Conservation (phyloP, 2,888 invertebrate species). For the Hypomecis atomaria region DNA sequence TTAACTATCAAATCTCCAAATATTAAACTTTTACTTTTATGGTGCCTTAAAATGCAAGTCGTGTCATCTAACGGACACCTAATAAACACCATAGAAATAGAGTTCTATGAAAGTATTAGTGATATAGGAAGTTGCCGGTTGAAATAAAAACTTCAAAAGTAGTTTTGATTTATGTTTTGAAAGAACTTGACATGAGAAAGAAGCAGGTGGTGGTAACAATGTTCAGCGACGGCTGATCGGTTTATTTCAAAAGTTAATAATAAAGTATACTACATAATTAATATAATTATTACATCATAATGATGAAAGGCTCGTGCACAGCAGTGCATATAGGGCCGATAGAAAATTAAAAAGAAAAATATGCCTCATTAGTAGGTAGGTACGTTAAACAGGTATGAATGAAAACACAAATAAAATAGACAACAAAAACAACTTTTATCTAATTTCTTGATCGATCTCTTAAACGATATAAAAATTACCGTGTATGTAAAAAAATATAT, state of each 20-base stretch:
- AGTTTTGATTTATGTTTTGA: slow-evolving; percentile 28
- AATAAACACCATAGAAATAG: slow-evolving; percentile 45
- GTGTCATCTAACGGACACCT: slow-evolving; percentile 68
- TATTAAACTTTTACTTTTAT: slow-evolving; percentile 82
- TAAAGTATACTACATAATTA: background rate
- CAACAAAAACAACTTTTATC: too few relatives aligned
- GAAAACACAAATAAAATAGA: too few relatives aligned
- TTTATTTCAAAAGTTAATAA: background rate
- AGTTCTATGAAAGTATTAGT: slow-evolving; percentile 30
- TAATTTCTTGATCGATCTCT: too few relatives aligned
- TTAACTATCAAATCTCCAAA: slow-evolving; percentile 77
- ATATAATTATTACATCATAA: too few relatives aligned
- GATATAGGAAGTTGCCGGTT: slow-evolving; percentile 31
- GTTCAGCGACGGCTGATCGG: background rate
- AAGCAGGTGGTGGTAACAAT: slow-evolving; percentile 24
- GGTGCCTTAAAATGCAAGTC: slow-evolving; percentile 72
- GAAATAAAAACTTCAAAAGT: slow-evolving; percentile 31
- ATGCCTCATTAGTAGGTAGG: too few relatives aligned
- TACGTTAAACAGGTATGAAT: too few relatives aligned
- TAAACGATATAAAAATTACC: too few relatives aligned
- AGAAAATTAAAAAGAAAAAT: too few relatives aligned
- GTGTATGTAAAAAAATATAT: too few relatives aligned
- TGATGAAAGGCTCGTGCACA: too few relatives aligned
- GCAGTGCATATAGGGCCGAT: too few relatives aligned
- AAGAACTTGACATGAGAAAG: slow-evolving; percentile 15